Conservation (phyloP, 2,888 invertebrate genomes). For the Platynereis dumerilii region DNA sequence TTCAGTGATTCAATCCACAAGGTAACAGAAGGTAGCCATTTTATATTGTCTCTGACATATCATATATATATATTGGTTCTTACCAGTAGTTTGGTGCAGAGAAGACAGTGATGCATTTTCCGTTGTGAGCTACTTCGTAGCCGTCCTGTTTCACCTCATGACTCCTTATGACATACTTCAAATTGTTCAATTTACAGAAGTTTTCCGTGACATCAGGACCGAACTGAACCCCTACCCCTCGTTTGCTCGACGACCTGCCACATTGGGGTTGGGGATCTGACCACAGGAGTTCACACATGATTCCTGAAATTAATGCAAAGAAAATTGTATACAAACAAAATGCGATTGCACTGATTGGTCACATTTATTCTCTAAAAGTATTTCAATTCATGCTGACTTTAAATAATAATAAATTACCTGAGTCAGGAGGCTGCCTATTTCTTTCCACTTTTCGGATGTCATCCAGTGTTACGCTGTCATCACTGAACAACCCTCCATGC, state of each 20-base stretch:
- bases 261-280: conserved; percentile 92
- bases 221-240: conserved; percentile 98
- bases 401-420: conserved; percentile 68
- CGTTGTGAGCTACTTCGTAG: conserved; percentile 92
- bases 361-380: no score
- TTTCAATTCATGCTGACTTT: no score
- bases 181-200: conserved; percentile 80
- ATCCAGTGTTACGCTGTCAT: conserved; percentile 89
- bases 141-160: conserved; percentile 98
- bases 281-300: conserved; percentile 99
- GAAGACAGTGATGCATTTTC: conserved; percentile 97
- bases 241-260: conserved; percentile 91
- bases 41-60: no score
- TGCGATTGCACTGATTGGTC: no score
- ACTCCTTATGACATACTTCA: conserved; percentile 93
- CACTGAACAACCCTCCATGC: conserved; percentile 98
- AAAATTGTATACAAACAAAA: no score
- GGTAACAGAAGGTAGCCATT: no score
- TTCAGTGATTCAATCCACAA: no score
- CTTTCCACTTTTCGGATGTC: conserved; percentile 88
- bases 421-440: conserved; percentile 96
- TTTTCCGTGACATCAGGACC: conserved; percentile 93
- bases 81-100: conserved; percentile 99
- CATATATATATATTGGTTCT: no score
- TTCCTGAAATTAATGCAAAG: conserved; percentile 64